These are phyloP conservation scores for Salarias fasciatus DNA, from an alignment of 2,797 vertebrate species.

Conservation along the genomic window DNA sequence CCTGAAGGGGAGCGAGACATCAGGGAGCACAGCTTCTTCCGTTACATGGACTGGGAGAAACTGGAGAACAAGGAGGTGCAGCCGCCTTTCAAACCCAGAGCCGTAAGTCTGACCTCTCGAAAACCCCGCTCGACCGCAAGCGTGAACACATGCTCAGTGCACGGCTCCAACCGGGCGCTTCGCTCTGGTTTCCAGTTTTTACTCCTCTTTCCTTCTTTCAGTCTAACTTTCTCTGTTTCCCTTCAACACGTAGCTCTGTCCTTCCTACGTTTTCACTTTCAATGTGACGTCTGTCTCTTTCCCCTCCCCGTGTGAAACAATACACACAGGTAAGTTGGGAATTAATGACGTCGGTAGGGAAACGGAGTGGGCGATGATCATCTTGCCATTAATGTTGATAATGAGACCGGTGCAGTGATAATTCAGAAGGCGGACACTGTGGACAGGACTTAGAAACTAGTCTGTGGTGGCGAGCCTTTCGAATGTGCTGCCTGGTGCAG, in stretches of 20 bases:
- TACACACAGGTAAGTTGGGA: conserved; percentile 66
- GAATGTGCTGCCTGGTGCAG: conserved; percentile 8
- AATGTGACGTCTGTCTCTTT: conserved; percentile 48
- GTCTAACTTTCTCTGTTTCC: conserved; percentile 15
- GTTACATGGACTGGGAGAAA: conserved; percentile 98
- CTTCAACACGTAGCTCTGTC: conserved; percentile 12
- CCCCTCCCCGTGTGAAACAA: conserved; percentile 30
- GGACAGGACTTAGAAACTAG: not conserved
- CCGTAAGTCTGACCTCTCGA: conserved; percentile 86
- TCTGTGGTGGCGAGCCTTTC: not conserved
- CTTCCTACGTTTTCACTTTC: conserved; percentile 36
- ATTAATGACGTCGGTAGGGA: conserved; percentile 1
- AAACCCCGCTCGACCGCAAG: conserved; percentile 6
- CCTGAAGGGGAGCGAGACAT: conserved; percentile 94
- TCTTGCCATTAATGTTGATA: not conserved
- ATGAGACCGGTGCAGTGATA: not conserved
- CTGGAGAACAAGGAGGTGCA: conserved; percentile 96
- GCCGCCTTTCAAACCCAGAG: conserved; percentile 95
- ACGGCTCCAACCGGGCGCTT: not conserved
- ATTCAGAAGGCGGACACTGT: not conserved
- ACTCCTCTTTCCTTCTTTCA: conserved; percentile 1
- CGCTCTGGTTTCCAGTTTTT: not conserved
- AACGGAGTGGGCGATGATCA: not conserved
- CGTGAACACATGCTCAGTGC: not conserved
- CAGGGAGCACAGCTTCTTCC: conserved; percentile 95